Base-by-base conservation (phyloP, 2,888 invertebrate genomes). In the Acanthosepion pharaonis region DNA sequence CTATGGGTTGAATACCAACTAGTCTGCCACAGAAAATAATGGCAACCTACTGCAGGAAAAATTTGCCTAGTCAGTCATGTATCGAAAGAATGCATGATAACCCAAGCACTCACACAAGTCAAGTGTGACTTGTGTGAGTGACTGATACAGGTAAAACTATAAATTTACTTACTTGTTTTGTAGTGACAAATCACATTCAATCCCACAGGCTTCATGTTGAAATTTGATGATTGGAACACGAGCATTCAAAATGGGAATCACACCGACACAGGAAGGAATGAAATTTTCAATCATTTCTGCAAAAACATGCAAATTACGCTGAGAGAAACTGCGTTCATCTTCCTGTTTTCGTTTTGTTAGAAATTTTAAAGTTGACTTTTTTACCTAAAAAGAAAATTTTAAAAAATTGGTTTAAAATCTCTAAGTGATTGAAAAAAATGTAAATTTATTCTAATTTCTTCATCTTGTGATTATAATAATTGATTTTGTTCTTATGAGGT, bases 181-280 rank as follows among this genome's bases (percentile, higher is more conserved):
- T 98, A 98, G 98, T 93, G 98, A 98, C 49, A 99, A 97, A 97
- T 99, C 99, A 97, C 99, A 98, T 95, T 99, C 98, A 93, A 99
- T 97, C 94, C 98, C 98, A 0, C 98, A 98, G 95, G 98, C 98
- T 94, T 98, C 98, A 96, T 99, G 98, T 95, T 98, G 98, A 97
- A 98, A 99, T 97, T 99, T 99, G 94, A 99, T 98, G 95, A 99
- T 99, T 15, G 99, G 99, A 93, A 99, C 98, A 91, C 99, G 98
- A 0, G 99, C 99, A 96, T 98, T 98, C 78, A 99, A 98, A 96
- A 99, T 98, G 95, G 98, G 98, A 95, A 98, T 97, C 9, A 97
- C 95, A 49, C 96, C 94, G 4, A 97, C 97, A 95, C 98, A 98
- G 28, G 99, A 99, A 0, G 99, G 98, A 94, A 98, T 97, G 96